Evolutionary conservation across 1,140 invertebrate genomes (phyloP).

Genomic region (Caenorhabditis remanei): DNA sequence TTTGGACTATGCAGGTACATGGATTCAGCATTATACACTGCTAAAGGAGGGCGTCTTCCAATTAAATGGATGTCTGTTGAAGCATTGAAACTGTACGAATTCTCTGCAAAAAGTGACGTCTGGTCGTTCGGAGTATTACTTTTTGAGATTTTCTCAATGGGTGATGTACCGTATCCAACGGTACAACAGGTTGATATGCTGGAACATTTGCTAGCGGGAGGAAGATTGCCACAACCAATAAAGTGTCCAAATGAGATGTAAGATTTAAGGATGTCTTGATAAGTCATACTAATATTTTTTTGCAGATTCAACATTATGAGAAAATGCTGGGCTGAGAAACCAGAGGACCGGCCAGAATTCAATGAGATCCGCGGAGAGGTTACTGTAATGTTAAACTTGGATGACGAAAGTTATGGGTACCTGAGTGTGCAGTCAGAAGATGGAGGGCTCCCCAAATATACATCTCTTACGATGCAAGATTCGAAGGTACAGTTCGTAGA

Average conservation of each 20-base stretch:
- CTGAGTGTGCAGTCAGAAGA: slow-evolving; percentile 21
- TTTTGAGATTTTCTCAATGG: slow-evolving; percentile 65
- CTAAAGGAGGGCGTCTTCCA: slow-evolving; percentile 61
- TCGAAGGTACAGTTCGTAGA: neutral
- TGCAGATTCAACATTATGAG: slow-evolving; percentile 43
- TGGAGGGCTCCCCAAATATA: neutral
- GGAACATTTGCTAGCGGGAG: slow-evolving; percentile 51
- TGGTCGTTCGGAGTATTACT: slow-evolving; percentile 59
- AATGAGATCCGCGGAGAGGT: slow-evolving; percentile 38
- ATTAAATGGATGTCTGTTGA: slow-evolving; percentile 65
- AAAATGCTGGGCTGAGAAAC: slow-evolving; percentile 8
- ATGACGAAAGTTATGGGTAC: slow-evolving; percentile 58
- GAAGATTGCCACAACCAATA: slow-evolving; percentile 58
- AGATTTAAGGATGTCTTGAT: slow-evolving; percentile 1
- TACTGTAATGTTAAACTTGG: slow-evolving; percentile 53
- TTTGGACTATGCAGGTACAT: slow-evolving; percentile 62
- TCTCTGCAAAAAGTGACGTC: slow-evolving; percentile 60
- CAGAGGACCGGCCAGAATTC: slow-evolving; percentile 36
- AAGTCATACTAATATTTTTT: neutral
- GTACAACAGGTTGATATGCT: slow-evolving; percentile 65
- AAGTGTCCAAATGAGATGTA: slow-evolving; percentile 65
- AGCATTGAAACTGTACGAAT: slow-evolving; percentile 64
- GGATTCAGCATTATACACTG: slow-evolving; percentile 60
- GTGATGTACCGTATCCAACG: slow-evolving; percentile 65
- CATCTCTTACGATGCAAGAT: slow-evolving; percentile 3